Evolutionary conservation across 1,140 invertebrate genomes (phyloP).

Genomic region (Nasonia longicornis): DNA sequence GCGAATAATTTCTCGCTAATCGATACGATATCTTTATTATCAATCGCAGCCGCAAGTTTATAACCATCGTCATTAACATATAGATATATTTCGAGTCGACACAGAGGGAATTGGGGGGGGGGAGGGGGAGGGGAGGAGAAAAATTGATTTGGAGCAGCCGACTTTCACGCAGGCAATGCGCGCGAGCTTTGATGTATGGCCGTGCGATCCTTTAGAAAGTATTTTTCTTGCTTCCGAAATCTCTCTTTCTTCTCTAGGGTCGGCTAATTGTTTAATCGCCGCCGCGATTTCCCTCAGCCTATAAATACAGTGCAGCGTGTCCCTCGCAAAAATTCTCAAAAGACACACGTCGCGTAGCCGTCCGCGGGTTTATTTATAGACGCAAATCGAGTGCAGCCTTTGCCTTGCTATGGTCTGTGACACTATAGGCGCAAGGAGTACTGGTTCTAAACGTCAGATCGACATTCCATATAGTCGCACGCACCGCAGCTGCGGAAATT

Average conservation of each 20-base stretch:
- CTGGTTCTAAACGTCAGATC: not conserved
- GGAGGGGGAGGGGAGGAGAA: too few relatives aligned
- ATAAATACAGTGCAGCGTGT: too few relatives aligned
- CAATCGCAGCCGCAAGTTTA: not conserved
- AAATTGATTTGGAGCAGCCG: not conserved
- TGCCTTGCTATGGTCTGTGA: not conserved
- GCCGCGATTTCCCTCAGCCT: too few relatives aligned
- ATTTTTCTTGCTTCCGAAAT: conserved; percentile 15
- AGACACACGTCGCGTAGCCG: too few relatives aligned
- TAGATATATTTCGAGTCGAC: not conserved
- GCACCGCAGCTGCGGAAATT: too few relatives aligned
- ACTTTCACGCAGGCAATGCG: not conserved
- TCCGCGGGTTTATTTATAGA: not conserved
- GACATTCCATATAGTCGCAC: not conserved
- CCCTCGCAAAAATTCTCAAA: too few relatives aligned
- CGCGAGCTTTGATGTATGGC: not conserved
- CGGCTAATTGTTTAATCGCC: not conserved
- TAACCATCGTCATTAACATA: not conserved
- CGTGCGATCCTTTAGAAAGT: conserved; percentile 8
- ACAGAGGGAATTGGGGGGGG: too few relatives aligned
- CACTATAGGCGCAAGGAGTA: not conserved
- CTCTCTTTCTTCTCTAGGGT: not conserved
- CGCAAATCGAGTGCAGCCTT: not conserved
- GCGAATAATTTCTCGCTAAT: too few relatives aligned
- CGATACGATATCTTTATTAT: too few relatives aligned